Evolutionary conservation across 2,113 vertebrate species (phyloP), one percentile per base, ranked within the genome.

Genomic region (Fregetta grallaria): DNA sequence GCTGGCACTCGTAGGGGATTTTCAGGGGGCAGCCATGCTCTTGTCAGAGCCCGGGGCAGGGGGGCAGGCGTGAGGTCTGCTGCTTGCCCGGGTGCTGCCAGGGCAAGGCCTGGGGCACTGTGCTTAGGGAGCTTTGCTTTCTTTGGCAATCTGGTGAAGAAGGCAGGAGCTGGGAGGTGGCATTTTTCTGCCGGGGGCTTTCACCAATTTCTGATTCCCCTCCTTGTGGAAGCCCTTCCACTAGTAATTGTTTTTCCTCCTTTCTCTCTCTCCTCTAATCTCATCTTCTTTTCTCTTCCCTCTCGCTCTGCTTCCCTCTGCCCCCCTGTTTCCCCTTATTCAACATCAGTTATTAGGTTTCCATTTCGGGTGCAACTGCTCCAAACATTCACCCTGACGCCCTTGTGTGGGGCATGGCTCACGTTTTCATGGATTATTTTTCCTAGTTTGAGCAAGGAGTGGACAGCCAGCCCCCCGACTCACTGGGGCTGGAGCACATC

Each of bases 1-100:
- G 45, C 17, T 40, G 44, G 42, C 19, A 18, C 22, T 30, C 2
- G 0, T 3, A 5, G 4, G 50, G 18, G 6, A 6, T 58, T 53
- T 55, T 9, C 1, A 6, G 45, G 70, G 62, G 10, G 6, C 40
- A 45, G n/a, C 55, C 20, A 13, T 2, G 8, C 49, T 82, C 32
- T 47, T 14, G 63, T 44, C 45, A 44, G 52, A 63, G 36, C 27
- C 47, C 0, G 0, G 21, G 11, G 27, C 42, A 36, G 36, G 22
- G 30, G 47, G 11, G 11, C 42, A 29, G 27, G 56, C 7, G 2
- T 4, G 19, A 38, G 30, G 10, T 6, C 50, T 56, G 17, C 13
- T 23, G 50, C 20, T 18, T 36, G 21, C 42, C 42, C 2, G 1
- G 32, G 10, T 53, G 79, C 25, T 78, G 44, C 53, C 44, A 6